phyloP scores from a whole-genome alignment of 2,888 invertebrate genomes.

The Heliconius charithonia region DNA sequence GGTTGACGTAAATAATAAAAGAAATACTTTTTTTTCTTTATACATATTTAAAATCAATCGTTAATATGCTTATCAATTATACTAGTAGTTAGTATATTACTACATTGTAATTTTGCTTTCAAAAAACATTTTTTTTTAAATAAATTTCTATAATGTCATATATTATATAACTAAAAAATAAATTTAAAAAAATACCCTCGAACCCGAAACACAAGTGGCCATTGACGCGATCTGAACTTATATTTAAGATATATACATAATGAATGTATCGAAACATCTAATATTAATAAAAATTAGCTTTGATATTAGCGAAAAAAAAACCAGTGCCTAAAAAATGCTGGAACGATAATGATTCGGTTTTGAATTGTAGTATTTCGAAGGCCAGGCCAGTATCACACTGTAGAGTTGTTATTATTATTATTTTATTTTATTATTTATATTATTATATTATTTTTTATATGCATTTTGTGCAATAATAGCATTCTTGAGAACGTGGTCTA shows the following conservation, averaged over 20 bases:
- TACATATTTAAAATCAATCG: background rate
- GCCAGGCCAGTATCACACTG: slow-evolving; percentile 58
- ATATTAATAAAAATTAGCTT: slow-evolving; percentile 70
- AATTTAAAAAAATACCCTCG: no score
- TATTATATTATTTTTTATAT: slow-evolving; percentile 54
- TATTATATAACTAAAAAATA: background rate
- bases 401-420: slow-evolving; percentile 33
- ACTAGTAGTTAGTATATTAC: background rate
- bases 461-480: slow-evolving; percentile 73
- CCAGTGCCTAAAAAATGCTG: slow-evolving; percentile 77
- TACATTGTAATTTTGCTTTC: background rate
- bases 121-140: background rate
- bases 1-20: background rate
- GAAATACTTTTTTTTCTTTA: background rate
- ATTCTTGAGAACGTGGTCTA: background rate
- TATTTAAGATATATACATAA: slow-evolving; percentile 50
- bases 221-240: slow-evolving; percentile 50
- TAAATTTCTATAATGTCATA: background rate
- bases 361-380: slow-evolving; percentile 46
- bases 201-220: slow-evolving; percentile 5
- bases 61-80: background rate
- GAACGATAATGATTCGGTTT: slow-evolving; percentile 67
- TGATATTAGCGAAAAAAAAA: slow-evolving; percentile 72
- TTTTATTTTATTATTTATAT: slow-evolving; percentile 49
- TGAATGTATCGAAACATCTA: slow-evolving; percentile 66